These are phyloP conservation scores for Syndactyla subalaris DNA, from an alignment of 2,797 vertebrate genomes.

Conservation along the genomic window DNA sequence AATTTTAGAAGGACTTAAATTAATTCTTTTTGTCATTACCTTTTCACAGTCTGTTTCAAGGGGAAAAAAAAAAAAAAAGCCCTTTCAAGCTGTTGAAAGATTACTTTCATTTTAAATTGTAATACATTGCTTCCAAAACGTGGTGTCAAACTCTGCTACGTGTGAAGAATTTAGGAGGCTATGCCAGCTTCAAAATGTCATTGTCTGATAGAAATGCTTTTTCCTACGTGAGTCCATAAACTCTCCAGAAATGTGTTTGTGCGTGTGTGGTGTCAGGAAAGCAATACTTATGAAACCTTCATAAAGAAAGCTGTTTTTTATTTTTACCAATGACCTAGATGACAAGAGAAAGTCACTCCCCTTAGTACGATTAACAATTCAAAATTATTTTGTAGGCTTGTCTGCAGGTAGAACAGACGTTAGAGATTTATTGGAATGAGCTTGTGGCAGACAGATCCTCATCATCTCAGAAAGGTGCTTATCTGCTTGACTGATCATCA, in stretches of 20 bases:
- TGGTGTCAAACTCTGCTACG: not conserved
- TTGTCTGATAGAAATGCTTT: not conserved
- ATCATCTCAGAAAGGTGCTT: not conserved
- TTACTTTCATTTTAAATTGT: slow-evolving; percentile 45
- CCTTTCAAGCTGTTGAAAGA: slow-evolving; percentile 49
- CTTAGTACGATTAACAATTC: not conserved
- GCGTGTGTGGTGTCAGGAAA: not conserved
- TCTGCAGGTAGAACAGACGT: not conserved
- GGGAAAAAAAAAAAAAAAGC: not conserved
- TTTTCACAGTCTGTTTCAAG: not conserved
- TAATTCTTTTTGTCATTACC: not conserved
- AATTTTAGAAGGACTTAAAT: slow-evolving; percentile 42
- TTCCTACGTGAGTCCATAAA: not conserved
- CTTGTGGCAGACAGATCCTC: not conserved
- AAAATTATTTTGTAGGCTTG: not conserved
- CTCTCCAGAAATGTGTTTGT: not conserved
- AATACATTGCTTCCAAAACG: not conserved
- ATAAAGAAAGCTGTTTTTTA: not conserved
- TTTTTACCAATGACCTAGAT: not conserved
- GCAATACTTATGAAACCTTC: not conserved
- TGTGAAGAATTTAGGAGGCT: not conserved
- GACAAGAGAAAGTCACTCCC: not conserved
- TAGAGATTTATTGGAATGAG: not conserved
- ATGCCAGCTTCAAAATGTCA: not conserved
- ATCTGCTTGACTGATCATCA: not conserved